Conservation (phyloP, 1,140 invertebrate species). For the Fopius arisanus region DNA sequence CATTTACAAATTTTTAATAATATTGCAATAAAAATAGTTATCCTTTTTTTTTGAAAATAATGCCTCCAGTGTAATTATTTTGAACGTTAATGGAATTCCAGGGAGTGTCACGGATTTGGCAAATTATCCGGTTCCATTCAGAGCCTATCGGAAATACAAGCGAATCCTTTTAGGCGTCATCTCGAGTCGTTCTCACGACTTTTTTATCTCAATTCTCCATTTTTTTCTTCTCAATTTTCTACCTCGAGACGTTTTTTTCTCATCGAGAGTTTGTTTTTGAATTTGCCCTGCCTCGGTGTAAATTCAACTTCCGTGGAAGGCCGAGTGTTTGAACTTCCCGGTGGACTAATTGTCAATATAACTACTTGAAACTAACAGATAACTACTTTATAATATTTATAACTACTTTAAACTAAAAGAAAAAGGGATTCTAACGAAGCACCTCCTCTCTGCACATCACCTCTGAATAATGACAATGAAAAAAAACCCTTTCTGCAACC, state of each 20-base stretch:
- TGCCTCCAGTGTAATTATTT: too few species aligned
- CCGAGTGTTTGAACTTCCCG: conserved; percentile 4
- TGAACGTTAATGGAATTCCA: not conserved
- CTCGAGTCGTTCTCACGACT: not conserved
- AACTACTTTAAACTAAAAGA: too few species aligned
- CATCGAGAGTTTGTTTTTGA: not conserved
- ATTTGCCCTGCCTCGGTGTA: too few species aligned
- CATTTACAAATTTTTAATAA: too few species aligned
- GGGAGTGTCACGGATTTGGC: not conserved
- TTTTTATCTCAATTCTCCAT: not conserved
- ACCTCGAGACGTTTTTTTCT: not conserved
- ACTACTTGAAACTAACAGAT: too few species aligned
- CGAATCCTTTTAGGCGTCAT: conserved; percentile 10
- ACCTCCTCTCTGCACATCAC: too few species aligned
- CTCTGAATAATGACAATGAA: not conserved
- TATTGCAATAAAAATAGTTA: too few species aligned
- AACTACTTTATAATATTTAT: too few species aligned
- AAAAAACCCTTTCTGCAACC: not conserved
- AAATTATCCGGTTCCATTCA: conserved; percentile 6
- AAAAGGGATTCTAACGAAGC: too few species aligned
- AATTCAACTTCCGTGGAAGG: not conserved
- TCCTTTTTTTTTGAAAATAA: too few species aligned
- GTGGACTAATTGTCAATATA: not conserved
- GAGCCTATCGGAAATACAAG: conserved; percentile 1
- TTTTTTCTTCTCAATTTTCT: too few species aligned